Conservation (phyloP, 2,113 vertebrate genomes). For the Heterotilapia buettikoferi region DNA sequence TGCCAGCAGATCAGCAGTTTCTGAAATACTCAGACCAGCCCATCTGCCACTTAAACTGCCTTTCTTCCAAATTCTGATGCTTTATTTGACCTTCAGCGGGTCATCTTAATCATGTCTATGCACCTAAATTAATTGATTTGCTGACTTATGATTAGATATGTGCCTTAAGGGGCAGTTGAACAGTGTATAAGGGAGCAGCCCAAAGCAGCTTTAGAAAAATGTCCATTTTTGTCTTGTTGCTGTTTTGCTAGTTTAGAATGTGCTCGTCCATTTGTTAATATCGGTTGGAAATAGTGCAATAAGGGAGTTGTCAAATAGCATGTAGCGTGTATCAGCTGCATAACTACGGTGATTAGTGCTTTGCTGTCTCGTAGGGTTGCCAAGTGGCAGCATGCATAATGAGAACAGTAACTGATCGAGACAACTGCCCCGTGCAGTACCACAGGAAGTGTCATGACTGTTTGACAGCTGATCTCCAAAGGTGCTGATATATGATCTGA, state of each 20-base stretch:
- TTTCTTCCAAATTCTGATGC: not conserved
- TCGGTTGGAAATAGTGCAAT: rapidly evolving
- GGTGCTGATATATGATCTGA: not conserved
- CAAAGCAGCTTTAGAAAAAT: not conserved
- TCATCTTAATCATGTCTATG: not conserved
- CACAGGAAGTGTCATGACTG: not conserved
- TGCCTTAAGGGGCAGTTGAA: not conserved
- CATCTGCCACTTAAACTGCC: not conserved
- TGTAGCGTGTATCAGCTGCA: not conserved
- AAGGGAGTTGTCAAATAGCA: not conserved
- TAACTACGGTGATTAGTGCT: not conserved
- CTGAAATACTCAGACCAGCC: not conserved
- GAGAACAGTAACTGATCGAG: rapidly evolving
- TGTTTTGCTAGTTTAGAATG: not conserved
- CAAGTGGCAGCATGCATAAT: not conserved
- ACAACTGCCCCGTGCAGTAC: not conserved
- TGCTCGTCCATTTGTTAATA: not conserved
- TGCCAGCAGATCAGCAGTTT: not conserved
- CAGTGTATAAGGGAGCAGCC: not conserved
- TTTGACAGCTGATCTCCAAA: not conserved
- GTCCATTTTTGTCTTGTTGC: not conserved
- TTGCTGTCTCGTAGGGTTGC: not conserved
- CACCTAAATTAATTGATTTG: not conserved
- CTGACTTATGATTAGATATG: not conserved
- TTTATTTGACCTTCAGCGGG: not conserved